These are phyloP conservation scores for Pteruthius melanotis DNA, from an alignment of 2,113 vertebrate species.

Conservation along the genomic window DNA sequence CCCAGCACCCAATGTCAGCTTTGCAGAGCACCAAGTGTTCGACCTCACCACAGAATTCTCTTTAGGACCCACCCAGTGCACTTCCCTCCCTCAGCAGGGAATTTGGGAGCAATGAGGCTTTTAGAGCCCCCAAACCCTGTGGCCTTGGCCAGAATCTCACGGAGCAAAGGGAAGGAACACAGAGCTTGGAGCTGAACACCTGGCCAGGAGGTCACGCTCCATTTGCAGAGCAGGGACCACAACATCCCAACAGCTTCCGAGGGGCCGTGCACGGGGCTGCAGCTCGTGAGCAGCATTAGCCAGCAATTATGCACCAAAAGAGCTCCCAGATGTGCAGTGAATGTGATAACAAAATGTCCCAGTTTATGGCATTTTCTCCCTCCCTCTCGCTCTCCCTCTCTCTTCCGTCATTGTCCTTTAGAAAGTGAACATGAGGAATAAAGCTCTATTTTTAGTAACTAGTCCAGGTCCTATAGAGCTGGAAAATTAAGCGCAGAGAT, in stretches of 20 bases:
- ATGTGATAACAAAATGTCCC: not conserved
- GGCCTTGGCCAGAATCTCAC: not conserved
- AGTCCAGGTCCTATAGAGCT: not conserved
- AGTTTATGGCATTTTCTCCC: not conserved
- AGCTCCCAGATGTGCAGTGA: conserved; percentile 44
- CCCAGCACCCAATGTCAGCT: not conserved
- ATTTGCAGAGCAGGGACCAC: not conserved
- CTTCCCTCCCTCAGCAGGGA: not conserved
- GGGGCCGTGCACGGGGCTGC: not conserved
- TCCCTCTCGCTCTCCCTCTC: not conserved
- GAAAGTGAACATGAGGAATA: not conserved
- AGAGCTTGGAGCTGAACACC: not conserved
- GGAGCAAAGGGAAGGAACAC: not conserved
- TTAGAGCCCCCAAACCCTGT: not conserved
- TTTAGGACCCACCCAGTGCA: not conserved
- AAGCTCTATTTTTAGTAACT: conserved; percentile 1
- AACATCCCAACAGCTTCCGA: not conserved
- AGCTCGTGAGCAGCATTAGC: not conserved
- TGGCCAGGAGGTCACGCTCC: not conserved
- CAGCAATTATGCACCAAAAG: not conserved
- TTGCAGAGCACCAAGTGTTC: not conserved
- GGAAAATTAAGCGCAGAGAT: not conserved
- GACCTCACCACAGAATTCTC: not conserved
- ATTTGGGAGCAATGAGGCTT: not conserved
- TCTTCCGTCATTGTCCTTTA: not conserved